These are phyloP conservation scores for Dolomedes plantarius DNA, from an alignment of 2,888 invertebrate species.

Conservation along the genomic window DNA sequence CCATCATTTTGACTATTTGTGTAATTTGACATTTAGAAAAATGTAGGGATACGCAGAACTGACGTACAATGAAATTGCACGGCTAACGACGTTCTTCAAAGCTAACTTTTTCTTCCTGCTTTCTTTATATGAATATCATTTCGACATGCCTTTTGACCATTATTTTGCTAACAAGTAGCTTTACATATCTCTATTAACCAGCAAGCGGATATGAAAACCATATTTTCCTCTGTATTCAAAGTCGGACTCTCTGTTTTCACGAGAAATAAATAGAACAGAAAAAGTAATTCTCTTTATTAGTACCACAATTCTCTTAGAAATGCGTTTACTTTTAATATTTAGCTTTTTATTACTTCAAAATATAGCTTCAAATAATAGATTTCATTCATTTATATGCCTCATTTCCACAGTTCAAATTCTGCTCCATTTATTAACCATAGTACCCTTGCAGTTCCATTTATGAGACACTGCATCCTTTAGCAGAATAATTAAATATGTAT, in stretches of 20 bases:
- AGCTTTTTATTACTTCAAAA: too few relatives aligned
- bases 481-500: too few relatives aligned
- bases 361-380: too few relatives aligned
- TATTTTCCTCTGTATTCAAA: background rate
- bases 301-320: too few relatives aligned
- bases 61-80: background rate
- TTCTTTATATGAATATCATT: background rate
- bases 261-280: background rate
- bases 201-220: background rate
- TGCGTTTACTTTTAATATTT: too few relatives aligned
- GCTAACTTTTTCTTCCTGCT: background rate
- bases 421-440: too few relatives aligned
- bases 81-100: background rate
- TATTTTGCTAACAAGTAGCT: background rate
- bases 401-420: too few relatives aligned
- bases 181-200: background rate
- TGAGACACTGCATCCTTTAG: too few relatives aligned
- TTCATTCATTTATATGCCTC: too few relatives aligned
- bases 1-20: background rate
- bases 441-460: too few relatives aligned
- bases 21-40: background rate
- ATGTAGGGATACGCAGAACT: background rate
- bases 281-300: background rate
- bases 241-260: too few relatives aligned
- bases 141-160: too few relatives aligned